Evolutionary conservation across 2,888 invertebrate species (phyloP), one percentile per base, ranked within the genome.

Genomic region (Chydorus sphaericus): DNA sequence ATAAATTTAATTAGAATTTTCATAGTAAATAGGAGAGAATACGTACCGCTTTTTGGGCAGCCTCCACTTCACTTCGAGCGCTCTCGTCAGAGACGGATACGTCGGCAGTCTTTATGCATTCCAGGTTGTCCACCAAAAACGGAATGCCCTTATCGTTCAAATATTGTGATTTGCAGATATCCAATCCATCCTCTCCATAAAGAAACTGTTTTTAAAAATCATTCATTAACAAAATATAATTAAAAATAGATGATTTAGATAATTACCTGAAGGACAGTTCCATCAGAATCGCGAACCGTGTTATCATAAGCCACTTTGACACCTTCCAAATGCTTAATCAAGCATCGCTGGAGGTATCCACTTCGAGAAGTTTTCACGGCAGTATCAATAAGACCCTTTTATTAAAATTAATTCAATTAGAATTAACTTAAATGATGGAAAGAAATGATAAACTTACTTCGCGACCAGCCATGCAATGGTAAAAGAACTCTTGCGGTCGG

Each of bases 381-480:
- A 4, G 98, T 99, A 80, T 99, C 98, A 65, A 99, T 91, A 55
- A 99, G 78, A 76, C 98, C 91, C 82, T 83, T 64, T 57, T 66
- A 60, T 36, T 37, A 37, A 36, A 54, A 37, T 20, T 28, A 33
- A 20, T 14, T 1, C 18, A 18, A 37, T 11, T 14, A 49, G 18
- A 33, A 20, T 11, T 11, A 26, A 23, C 14, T 18, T 20, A 18
- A 11, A 37, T 48, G 6, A 51, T 11, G 39, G 14, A 36, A 20
- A 58, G 33, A 6, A 51, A 54, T 51, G 36, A 57, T 20, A 51
- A 60, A 51, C 49, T 20, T 53, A 60, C 31, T 54, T 48, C 98
- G 70, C 98, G 80, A 56, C 98, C 98, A 55, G 98, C 98, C 97
- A 99, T 99, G 67, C 97, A 97, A 77, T 99, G 97, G 73, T 96